Evolutionary conservation across 2,888 invertebrate genomes (phyloP).

Genomic region (Latrodectus elegans): DNA sequence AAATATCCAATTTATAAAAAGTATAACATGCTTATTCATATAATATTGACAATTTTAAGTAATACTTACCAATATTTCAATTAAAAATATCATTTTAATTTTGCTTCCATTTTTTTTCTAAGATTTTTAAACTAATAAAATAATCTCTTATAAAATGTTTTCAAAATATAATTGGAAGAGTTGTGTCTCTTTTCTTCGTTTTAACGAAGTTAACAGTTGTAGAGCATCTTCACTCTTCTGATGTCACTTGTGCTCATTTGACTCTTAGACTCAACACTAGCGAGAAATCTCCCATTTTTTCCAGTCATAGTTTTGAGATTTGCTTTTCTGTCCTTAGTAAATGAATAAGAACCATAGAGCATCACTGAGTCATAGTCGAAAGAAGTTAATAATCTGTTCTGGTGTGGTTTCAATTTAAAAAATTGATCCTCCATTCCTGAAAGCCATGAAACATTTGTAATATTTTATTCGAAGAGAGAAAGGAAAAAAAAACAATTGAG

Average conservation of each 20-base stretch:
- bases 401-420: constrained; percentile 26
- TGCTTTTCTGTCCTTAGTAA: constrained; percentile 74
- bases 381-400: constrained; percentile 43
- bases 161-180: no score
- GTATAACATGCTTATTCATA: no score
- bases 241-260: constrained; percentile 34
- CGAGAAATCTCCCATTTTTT: constrained; percentile 6
- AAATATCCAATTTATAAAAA: no score
- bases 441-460: not conserved
- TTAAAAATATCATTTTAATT: no score
- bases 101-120: no score
- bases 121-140: no score
- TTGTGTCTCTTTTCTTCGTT: no score
- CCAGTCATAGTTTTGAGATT: constrained; percentile 28
- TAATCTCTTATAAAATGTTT: no score
- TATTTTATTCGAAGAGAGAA: not conserved
- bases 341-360: constrained; percentile 76
- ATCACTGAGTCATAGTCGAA: constrained; percentile 76
- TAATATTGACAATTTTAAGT: no score
- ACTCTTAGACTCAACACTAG: constrained; percentile 30
- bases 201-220: constrained; percentile 22
- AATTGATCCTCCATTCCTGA: constrained; percentile 46
- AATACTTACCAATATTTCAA: no score
- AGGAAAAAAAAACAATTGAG: not conserved
- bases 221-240: constrained; percentile 33